phyloP scores from a whole-genome alignment of 1,140 invertebrate genomes.

The Theocolax elegans region DNA sequence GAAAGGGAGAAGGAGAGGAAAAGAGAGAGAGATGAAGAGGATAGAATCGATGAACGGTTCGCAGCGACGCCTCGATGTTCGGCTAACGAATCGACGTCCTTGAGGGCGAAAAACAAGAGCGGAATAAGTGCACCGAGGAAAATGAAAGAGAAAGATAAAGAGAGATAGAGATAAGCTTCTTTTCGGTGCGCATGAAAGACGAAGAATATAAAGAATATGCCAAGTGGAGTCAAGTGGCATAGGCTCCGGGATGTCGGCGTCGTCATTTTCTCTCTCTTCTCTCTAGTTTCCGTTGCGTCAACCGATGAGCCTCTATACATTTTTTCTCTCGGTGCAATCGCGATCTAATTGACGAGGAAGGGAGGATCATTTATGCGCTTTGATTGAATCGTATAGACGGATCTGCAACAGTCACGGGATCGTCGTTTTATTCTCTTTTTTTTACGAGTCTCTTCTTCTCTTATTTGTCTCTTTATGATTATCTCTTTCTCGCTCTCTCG shows the following conservation, averaged over 20 bases:
- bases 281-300: background rate
- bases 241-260: slow-evolving; percentile 50
- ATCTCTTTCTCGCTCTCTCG: no score
- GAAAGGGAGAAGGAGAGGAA: no score
- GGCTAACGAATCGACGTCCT: background rate
- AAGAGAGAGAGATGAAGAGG: background rate
- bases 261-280: slow-evolving; percentile 5
- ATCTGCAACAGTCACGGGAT: background rate
- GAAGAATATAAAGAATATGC: slow-evolving; percentile 19
- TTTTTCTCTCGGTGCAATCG: background rate
- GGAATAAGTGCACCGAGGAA: background rate
- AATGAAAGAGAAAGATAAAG: background rate
- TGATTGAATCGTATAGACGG: background rate
- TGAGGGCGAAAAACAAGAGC: background rate
- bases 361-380: background rate
- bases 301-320: background rate
- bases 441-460: no score
- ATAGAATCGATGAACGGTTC: background rate
- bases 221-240: slow-evolving; percentile 60
- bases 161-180: background rate
- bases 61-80: background rate
- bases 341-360: slow-evolving; percentile 7
- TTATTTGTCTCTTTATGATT: no score
- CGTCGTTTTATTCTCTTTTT: background rate
- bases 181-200: background rate